Base-by-base conservation (phyloP, 2,113 vertebrate species). In the Himantopus leucocephalus region DNA sequence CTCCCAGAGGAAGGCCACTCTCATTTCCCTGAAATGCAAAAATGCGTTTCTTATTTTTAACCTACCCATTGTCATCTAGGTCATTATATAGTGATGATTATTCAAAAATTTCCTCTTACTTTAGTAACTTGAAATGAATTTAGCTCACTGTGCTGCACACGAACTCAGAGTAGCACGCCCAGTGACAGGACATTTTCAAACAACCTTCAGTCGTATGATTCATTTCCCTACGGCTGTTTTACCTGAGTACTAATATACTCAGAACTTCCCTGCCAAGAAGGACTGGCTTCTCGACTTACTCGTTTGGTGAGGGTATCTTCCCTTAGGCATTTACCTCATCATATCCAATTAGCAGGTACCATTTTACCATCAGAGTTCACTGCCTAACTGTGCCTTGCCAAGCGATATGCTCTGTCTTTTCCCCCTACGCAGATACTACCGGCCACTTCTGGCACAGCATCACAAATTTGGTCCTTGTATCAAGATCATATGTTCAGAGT, bases 1-100 rank as follows among this genome's bases (percentile, higher is more conserved):
- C 66, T 92, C 94, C 90, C 94, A 80, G 21, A 92, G 88, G 79
- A 95, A 96, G 60, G 24, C 21, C 50, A 87, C 15, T 91, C 83
- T 95, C 67, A 91, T 94, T 96, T 96, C 94, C 95, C 62, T 94
- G 80, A 95, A 90, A 92, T 70, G 19, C 58, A 95, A 76, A 94
- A 89, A 62, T 8, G 20, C 5, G 1, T 70, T 95, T 88, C 66
- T 91, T 97, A 92, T 97, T 97, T 97, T 97, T 95, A 97, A 97
- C 84, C 50, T 88, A 30, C 32, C 86, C 74, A 95, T 95, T 97
- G 94, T 95, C 73, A 95, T 82, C 84, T 91, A 85, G 66, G 86
- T 63, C 66, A 85, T 79, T 91, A 80, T 50, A 75, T 6, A 76
- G 53, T 59, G 80, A 75, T 62, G 74, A 79, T 79, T 91, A 90